These are phyloP conservation scores for Papilio polytes DNA, from an alignment of 1,140 invertebrate species.

Conservation along the genomic window DNA sequence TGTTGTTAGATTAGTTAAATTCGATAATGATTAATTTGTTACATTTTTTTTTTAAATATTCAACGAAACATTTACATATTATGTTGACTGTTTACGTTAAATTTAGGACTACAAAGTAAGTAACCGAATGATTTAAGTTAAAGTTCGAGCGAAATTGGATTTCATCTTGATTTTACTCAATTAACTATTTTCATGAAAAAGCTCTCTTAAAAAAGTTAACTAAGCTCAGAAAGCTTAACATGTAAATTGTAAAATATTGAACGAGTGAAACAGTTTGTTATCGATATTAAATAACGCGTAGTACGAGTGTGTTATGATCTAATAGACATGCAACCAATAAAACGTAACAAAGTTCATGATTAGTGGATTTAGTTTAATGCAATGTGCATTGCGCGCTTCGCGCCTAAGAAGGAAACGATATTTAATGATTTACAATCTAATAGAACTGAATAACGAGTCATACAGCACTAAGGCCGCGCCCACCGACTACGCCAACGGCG, in stretches of 20 bases:
- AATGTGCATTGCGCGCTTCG: constrained; percentile 28
- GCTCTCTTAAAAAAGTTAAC: neutral
- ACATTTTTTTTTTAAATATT: too few relatives aligned
- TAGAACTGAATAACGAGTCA: constrained; percentile 44
- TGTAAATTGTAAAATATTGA: neutral
- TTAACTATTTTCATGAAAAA: neutral
- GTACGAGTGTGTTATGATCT: neutral
- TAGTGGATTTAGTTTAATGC: constrained; percentile 33
- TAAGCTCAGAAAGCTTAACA: neutral
- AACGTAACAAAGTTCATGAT: constrained; percentile 33
- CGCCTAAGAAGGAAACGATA: constrained; percentile 35
- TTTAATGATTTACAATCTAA: constrained; percentile 42
- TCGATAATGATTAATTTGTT: too few relatives aligned
- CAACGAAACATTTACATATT: too few relatives aligned
- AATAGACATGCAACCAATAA: neutral
- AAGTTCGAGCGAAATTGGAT: too few relatives aligned
- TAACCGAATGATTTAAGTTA: too few relatives aligned
- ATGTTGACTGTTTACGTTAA: too few relatives aligned
- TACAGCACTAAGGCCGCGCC: constrained; percentile 65
- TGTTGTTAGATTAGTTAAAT: too few relatives aligned
- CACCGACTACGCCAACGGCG: constrained; percentile 65
- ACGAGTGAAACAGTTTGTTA: neutral
- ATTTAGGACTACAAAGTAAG: too few relatives aligned
- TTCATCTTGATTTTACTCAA: too few relatives aligned
- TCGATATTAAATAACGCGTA: neutral